phyloP scores from a whole-genome alignment of 2,797 vertebrate species.

The Notolabrus celidotus region DNA sequence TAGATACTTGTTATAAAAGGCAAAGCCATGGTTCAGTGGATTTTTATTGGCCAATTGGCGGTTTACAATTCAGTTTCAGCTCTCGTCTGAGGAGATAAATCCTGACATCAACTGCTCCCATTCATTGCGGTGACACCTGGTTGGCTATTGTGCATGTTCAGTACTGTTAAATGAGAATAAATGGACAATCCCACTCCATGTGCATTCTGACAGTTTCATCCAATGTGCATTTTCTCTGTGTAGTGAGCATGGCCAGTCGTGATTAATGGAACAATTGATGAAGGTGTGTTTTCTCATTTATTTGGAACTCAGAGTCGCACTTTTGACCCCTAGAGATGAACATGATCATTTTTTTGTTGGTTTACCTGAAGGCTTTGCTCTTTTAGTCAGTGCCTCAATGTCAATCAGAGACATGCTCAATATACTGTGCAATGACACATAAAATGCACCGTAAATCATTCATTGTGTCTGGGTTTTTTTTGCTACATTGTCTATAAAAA shows the following conservation, averaged over 20 bases:
- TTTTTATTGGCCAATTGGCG: slow-evolving; percentile 47
- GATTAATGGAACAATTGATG: slow-evolving; percentile 40
- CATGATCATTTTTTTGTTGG: slow-evolving; percentile 1
- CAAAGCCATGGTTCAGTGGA: slow-evolving; percentile 38
- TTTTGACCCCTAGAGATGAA: slow-evolving; percentile 37
- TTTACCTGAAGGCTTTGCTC: slow-evolving; percentile 20
- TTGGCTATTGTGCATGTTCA: slow-evolving; percentile 13
- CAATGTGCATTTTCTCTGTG: not conserved
- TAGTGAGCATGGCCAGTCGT: not conserved
- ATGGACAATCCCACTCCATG: not conserved
- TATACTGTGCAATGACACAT: no score
- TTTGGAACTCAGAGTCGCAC: not conserved
- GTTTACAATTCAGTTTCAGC: slow-evolving; percentile 30
- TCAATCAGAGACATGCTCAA: not conserved
- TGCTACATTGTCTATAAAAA: no score
- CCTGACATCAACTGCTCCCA: slow-evolving; percentile 1
- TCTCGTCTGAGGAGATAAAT: slow-evolving; percentile 17
- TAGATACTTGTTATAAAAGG: slow-evolving; percentile 48
- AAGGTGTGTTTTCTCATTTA: not conserved
- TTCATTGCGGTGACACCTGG: not conserved
- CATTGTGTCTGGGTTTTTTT: no score
- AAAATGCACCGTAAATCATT: no score
- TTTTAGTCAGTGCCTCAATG: slow-evolving; percentile 28
- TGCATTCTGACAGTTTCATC: slow-evolving; percentile 15
- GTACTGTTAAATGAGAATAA: slow-evolving; percentile 6